phyloP scores from a whole-genome alignment of 2,888 invertebrate species.

The Oligia strigilis region DNA sequence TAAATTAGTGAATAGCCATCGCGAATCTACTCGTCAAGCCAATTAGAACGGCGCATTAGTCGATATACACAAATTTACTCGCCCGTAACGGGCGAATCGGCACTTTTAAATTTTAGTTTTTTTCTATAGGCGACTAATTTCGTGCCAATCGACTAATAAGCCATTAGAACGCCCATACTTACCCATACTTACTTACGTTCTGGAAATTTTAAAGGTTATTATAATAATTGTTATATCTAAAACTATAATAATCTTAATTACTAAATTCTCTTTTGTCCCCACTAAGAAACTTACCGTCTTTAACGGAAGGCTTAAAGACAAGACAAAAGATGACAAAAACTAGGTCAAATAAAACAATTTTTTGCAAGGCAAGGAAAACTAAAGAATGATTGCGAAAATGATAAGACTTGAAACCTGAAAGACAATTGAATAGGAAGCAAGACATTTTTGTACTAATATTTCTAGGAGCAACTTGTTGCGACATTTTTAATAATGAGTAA shows the following conservation, averaged over 20 bases:
- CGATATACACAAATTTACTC: too few relatives aligned
- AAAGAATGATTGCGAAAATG: slow-evolving; percentile 29
- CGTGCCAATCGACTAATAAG: too few relatives aligned
- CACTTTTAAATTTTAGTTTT: too few relatives aligned
- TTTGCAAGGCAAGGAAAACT: slow-evolving; percentile 28
- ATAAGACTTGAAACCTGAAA: slow-evolving; percentile 12
- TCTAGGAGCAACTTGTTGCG: not conserved
- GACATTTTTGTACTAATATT: slow-evolving; percentile 15
- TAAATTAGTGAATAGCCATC: not conserved
- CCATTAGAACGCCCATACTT: not conserved
- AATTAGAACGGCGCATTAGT: not conserved
- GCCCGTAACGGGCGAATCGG: too few relatives aligned
- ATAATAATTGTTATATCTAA: slow-evolving; percentile 3
- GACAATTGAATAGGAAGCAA: slow-evolving; percentile 23
- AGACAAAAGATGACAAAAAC: slow-evolving; percentile 37
- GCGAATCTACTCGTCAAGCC: not conserved
- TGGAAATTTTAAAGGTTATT: not conserved
- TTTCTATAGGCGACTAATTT: too few relatives aligned
- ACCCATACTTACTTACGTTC: not conserved
- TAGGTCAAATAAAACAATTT: slow-evolving; percentile 36
- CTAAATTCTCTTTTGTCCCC: slow-evolving; percentile 13
- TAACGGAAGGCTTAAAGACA: slow-evolving; percentile 26
- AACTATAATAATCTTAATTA: slow-evolving; percentile 7
- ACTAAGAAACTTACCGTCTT: slow-evolving; percentile 5
- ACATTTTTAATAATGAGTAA: slow-evolving; percentile 16